A percentile compares a stretch with the other conserved stretches of the same genome.
phyloP scores from a whole-genome alignment of 1,140 invertebrate species.

The Panagrolaimus sp. region DNA sequence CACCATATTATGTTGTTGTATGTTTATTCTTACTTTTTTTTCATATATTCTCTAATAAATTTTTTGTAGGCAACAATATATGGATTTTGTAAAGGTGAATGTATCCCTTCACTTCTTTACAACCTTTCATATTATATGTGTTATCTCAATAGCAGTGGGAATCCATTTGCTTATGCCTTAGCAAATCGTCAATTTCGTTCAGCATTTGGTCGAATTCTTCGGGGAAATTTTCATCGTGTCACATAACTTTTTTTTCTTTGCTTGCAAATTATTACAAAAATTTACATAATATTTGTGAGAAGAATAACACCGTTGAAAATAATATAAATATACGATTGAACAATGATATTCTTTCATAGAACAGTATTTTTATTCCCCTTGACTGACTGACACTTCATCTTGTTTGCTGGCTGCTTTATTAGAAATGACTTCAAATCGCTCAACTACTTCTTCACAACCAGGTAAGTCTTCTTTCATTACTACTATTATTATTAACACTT shows the following conservation, averaged over 20 bases:
- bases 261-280: too few species aligned
- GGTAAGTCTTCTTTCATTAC: too few species aligned
- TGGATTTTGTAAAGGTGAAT: constrained; percentile 55
- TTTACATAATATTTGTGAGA: too few species aligned
- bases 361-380: too few species aligned
- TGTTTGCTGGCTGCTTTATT: too few species aligned
- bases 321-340: too few species aligned
- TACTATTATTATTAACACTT: too few species aligned
- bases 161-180: constrained; percentile 96
- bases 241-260: constrained; percentile 8
- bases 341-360: too few species aligned
- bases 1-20: constrained; percentile 57
- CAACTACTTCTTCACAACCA: too few species aligned
- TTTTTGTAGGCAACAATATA: constrained; percentile 53
- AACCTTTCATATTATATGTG: constrained; percentile 81
- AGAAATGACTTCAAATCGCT: too few species aligned
- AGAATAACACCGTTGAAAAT: too few species aligned
- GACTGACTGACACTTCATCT: too few species aligned
- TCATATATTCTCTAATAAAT: not conserved
- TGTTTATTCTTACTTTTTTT: constrained; percentile 11
- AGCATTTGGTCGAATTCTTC: constrained; percentile 85
- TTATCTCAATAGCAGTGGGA: constrained; percentile 95
- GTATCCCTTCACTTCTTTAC: constrained; percentile 52
- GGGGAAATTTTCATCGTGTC: constrained; percentile 47
- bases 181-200: constrained; percentile 99